Percentiles rank a stretch among this genome's conserved stretches.
Conservation (phyloP, 2,888 invertebrate genomes). For the Seira ritae region DNA sequence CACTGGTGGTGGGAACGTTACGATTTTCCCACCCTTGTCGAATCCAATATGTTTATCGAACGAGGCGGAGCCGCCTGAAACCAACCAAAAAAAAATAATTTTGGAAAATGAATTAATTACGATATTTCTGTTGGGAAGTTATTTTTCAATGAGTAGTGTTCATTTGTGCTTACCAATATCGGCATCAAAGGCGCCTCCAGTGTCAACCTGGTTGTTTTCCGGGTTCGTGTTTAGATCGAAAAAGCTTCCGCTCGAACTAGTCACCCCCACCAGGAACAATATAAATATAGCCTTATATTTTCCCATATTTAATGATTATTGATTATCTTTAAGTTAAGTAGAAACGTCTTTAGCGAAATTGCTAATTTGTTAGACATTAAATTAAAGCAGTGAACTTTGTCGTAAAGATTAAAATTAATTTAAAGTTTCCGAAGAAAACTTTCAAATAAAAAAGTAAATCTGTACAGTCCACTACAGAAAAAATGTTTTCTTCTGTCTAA, state of each 20-base stretch:
- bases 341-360: neutral
- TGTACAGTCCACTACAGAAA: conserved; percentile 17
- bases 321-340: neutral
- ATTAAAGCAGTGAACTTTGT: conserved; percentile 22
- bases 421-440: neutral
- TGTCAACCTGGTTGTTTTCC: too few species aligned
- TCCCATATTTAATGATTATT: conserved; percentile 17
- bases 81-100: too few species aligned
- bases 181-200: too few species aligned
- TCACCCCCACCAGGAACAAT: neutral
- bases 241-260: neutral
- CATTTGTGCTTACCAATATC: too few species aligned
- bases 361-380: conserved; percentile 5
- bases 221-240: conserved; percentile 12
- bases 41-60: neutral
- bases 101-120: too few species aligned
- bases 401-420: neutral
- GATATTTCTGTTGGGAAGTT: too few species aligned
- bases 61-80: too few species aligned
- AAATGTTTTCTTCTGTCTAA: neutral
- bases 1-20: neutral
- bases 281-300: neutral
- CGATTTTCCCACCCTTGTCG: neutral
- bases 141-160: too few species aligned
- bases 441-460: conserved; percentile 11